Evolutionary conservation across 2,113 vertebrate species (phyloP), one percentile per base, ranked within the genome.

Genomic region (Entomyzon cyanotis): DNA sequence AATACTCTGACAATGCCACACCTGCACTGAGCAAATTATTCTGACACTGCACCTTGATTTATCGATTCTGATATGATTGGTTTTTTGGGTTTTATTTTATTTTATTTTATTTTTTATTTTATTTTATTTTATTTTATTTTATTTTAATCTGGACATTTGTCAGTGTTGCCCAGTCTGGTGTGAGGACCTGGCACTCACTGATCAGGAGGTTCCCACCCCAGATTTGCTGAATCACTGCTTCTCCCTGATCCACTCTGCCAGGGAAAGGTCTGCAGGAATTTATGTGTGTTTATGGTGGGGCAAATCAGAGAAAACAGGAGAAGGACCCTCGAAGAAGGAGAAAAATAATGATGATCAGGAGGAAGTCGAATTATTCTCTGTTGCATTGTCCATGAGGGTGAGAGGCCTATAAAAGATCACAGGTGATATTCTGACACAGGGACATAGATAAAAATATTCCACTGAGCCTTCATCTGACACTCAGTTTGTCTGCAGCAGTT

Each of bases 41-140:
- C 24, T 63, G 85, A 64, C 76, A 92, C 73, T 84, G 28, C 95
- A 77, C 86, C 83, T 95, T 70, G 92, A 81, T 96, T 97, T 93
- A 93, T 90, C 87, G 85, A 84, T 94, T 92, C 91, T 76, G 79
- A 55, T 73, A 17, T 0, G 11, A 52, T 49, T 89, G n/a, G 11
- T 76, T 85, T 63, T 46, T 68, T 68, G 33, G 55, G 83, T 78
- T 96, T 96, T 76, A 78, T 96, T 96, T 80, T 52, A 28, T 28
- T 52, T 52, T 27, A 52, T 52, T 52, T 53, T 53, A 30, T 53
- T 53, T 96, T 35, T 52, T 16, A 30, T 52, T 55, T 62, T 24
- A 17, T 14, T 39, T 87, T 17, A n/a, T 79, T 70, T 55, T 85
- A 93, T 96, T 41, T 1, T 28, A 12, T 65, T 89, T 50, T 70